Base-by-base conservation (phyloP, 2,113 vertebrate genomes). In the Odontesthes bonariensis region DNA sequence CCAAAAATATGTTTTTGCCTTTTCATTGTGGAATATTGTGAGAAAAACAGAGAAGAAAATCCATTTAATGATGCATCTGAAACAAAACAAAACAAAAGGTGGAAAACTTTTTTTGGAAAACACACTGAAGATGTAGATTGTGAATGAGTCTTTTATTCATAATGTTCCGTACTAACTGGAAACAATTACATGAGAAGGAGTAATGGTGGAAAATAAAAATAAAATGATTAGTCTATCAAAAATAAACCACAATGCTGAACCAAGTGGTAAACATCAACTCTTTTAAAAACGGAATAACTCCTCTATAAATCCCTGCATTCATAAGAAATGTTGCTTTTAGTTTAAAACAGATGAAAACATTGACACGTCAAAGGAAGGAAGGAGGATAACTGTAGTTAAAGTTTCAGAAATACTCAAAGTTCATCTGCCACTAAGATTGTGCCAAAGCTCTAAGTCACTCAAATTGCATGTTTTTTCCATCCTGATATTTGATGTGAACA, bases 401-500 rank as follows among this genome's bases (percentile, higher is more conserved):
- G 32, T 52, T 65, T 65, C 47, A 23, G 47, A 40, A 66, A 66
- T 38, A 38, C 32, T 38, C 32, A 14, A 40, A 38, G 7, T 20
- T 11, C 32, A 23, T n/a, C 38, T 23, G 16, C 22, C 0, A 10
- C 10, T 7, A 22, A 47, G 40, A 57, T 16, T 1, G 19, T 1
- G n/a, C 16, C 54, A 40, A 49, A 65, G 19, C 16, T 67, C 35
- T 16, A 73, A 33, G 20, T 23, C 17, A 55, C 13, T 31, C 35
- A 32, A 51, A 53, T 17, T 6, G 52, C 22, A 42, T 44, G 52
- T 53, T 52, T 59, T 57, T 20, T 32, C 46, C 55, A 31, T 27
- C 57, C 27, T 44, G 22, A 17, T 27, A 40, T 47, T 53, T 19
- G 23, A 56, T 7, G 38, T 42, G 66, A 56, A 44, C 66, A 68